Evolutionary conservation across 2,888 invertebrate genomes (phyloP), one percentile per base, ranked within the genome.

Genomic region (Cerceris ruficornis): DNA sequence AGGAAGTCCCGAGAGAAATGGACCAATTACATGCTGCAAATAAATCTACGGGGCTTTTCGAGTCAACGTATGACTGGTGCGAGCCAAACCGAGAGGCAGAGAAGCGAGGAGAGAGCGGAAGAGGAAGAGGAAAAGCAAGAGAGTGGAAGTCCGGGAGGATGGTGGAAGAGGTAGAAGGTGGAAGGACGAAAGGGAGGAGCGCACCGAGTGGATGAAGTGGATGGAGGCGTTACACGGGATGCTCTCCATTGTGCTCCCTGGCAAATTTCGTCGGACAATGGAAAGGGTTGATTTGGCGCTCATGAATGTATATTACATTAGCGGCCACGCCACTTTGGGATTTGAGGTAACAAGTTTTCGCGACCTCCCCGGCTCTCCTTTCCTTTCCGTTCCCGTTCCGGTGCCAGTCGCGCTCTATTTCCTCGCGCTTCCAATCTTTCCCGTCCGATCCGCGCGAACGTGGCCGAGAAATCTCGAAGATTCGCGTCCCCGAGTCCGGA

Each of bases 241-340:
- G 60, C 62, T 69, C 68, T 73, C 80, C 77, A 85, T 86, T 87
- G 87, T 86, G 64, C 69, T 74, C 79, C 15, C 79, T 76, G 81
- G 84, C 78, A 86, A 87, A 87, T 86, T 87, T 83, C 80, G 74
- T 80, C 73, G 86, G 79, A 85, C 86, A 87, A 85, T 86, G 75
- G 78, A 75, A 82, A 81, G 83, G 81, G 81, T 87, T 87, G 83
- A 87, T 86, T 87, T 83, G 83, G 73, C 80, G 70, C 80, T 85
- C 86, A 87, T 83, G 82, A 87, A 87, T 86, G 79, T 87, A 87
- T 86, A 86, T 86, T 85, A 80, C 84, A 83, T 83, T 83, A 83
- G 72, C 74, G 70, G 62, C 72, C 68, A 62, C 72, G 77, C 71
- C 70, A 81, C 69, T 84, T 78, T 78, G 84, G 76, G 75, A 81